Evolutionary conservation across 1,140 invertebrate species (phyloP).

Genomic region (Oreohelix idahoensis): DNA sequence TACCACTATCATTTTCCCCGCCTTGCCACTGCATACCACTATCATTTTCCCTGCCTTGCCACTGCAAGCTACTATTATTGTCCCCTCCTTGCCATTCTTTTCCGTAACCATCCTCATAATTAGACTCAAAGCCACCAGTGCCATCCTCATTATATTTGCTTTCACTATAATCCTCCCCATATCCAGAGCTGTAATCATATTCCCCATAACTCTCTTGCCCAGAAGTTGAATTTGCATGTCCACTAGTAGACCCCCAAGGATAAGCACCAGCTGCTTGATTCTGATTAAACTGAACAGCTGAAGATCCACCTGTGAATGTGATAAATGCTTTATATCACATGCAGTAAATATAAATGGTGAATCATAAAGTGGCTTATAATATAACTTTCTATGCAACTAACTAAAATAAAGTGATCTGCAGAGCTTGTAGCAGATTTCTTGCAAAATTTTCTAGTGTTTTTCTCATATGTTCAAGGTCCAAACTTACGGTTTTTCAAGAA

Average conservation of each 20-base stretch:
- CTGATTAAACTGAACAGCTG: background rate
- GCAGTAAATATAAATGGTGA: background rate
- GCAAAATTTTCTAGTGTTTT: too few species aligned
- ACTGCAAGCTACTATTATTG: too few species aligned
- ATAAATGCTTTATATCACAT: too few species aligned
- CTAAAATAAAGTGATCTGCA: too few species aligned
- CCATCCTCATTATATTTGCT: too few species aligned
- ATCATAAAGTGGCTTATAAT: background rate
- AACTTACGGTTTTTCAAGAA: too few species aligned
- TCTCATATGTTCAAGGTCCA: too few species aligned
- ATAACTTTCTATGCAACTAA: too few species aligned
- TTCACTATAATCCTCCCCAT: constrained; percentile 5
- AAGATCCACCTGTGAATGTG: background rate
- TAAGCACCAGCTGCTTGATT: background rate
- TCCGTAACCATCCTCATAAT: background rate
- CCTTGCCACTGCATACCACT: too few species aligned
- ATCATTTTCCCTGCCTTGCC: too few species aligned
- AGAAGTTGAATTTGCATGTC: background rate
- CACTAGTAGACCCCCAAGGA: background rate
- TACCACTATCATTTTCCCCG: too few species aligned
- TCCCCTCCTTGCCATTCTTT: background rate
- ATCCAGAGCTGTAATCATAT: background rate
- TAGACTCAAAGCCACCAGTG: background rate
- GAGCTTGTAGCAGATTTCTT: too few species aligned
- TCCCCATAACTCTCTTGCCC: background rate